Evolutionary conservation across 2,113 vertebrate species (phyloP).

Genomic region (Hippocampus barbouri): DNA sequence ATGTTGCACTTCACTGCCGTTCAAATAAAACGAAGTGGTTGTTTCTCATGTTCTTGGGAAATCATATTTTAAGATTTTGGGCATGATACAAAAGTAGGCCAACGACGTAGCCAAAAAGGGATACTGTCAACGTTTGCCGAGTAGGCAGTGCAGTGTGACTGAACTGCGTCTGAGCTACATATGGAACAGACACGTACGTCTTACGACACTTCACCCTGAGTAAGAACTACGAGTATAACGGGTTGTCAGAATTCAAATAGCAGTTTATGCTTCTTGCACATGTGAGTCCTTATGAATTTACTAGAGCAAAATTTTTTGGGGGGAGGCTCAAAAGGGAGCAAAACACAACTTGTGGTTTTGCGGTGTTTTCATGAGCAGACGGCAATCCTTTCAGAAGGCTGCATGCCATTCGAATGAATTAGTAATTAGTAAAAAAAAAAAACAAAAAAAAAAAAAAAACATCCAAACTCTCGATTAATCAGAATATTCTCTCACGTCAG

Average conservation of each 20-base stretch:
- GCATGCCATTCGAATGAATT: neutral
- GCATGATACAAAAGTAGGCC: conserved; percentile 15
- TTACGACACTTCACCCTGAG: conserved; percentile 1
- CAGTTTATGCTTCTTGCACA: no score
- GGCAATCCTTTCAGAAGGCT: neutral
- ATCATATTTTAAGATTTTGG: conserved; percentile 1
- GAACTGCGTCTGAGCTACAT: neutral
- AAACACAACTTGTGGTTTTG: conserved; percentile 6
- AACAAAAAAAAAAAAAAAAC: neutral
- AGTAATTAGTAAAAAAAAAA: neutral
- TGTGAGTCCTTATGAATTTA: no score
- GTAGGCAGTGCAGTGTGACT: conserved; percentile 2
- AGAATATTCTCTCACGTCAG: conserved; percentile 11
- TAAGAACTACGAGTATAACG: neutral
- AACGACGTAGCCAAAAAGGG: conserved; percentile 8
- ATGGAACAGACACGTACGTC: neutral
- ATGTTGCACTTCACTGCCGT: neutral
- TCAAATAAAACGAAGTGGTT: conserved; percentile 23
- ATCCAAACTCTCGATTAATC: conserved; percentile 3
- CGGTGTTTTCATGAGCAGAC: neutral
- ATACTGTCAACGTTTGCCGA: conserved; percentile 8
- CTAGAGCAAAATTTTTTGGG: no score
- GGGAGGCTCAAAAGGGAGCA: no score
- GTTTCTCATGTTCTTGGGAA: conserved; percentile 7
- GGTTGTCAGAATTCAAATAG: neutral